Evolutionary conservation across 2,113 vertebrate species (phyloP), one percentile per base, ranked within the genome.

Genomic region (Macquaria ambigua): DNA sequence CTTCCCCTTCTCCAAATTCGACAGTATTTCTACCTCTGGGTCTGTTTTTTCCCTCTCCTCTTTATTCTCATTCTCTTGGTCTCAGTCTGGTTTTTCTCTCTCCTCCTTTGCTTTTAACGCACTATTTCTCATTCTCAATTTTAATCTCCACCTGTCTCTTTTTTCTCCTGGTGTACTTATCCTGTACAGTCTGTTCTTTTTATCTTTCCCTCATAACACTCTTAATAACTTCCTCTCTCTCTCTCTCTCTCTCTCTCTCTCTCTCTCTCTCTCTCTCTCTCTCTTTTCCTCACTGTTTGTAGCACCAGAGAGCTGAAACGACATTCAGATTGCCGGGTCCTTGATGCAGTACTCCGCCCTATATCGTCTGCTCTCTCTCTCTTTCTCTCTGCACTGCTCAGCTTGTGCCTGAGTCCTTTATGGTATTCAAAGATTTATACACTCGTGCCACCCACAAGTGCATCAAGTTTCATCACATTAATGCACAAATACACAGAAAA

Each of bases 371-470:
- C 10, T 53, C 6, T 50, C 10, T 56, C 14, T 56, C 14, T 25
- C 64, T 18, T 5, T 48, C n/a, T 15, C 66, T 48, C 43, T 50
- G 28, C 58, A 62, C 43, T 53, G 46, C 52, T 16, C 14, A 63
- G 48, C 66, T 83, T 23, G 21, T 39, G 55, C 53, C 8, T 34
- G 56, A 53, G 25, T 72, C 52, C 41, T 82, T 82, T 74, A 63
- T 66, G 66, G 59, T 31, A 37, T 50, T 81, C 28, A 41, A 55
- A 83, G 64, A 81, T 87, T 8, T 56, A 77, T 48, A 50, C 67
- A 50, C 37, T 82, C 15, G 3, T 79, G 37, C 48, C 63, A 8
- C 37, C 52, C 73, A 83, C 72, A 76, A 72, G 21, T 73, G 34
- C 53, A 6, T 53, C 14, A 59, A 31, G 39, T 34, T 15, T 50